Evolutionary conservation across 2,888 invertebrate genomes (phyloP), one percentile per base, ranked within the genome.

Genomic region (Pocota personata): DNA sequence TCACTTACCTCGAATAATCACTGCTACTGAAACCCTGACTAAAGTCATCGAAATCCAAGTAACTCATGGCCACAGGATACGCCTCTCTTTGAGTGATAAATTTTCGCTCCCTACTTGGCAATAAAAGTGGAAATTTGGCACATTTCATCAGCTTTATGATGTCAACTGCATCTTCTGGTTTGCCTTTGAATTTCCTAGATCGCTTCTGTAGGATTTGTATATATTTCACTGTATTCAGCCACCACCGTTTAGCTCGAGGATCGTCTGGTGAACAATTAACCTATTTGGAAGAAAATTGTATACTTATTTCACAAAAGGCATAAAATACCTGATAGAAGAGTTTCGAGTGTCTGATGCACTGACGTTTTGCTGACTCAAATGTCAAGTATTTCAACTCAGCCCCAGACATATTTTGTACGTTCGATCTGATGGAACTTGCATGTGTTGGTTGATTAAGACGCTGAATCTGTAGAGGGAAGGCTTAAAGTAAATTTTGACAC

Each of bases 351-450:
- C 87, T 72, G 2, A 1, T 7, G 21, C 88, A 88, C n/a, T 57
- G 75, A 40, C 87, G 80, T 10, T 67, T 64, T 0, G 60, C 10
- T 7, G 71, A 62, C 7, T 82, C 75, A 19, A 84, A 84, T 32
- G 21, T 2, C 16, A 87, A 19, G 16, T 32, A 60, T 27, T 57
- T 64, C 0, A 19, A 58, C 2, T 87, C 75, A 7, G 83, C 58
- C 1, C 66, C 32, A 2, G 88, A 87, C 10, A 77, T 7, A 35
- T 67, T 80, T 0, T 46, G 55, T 1, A 91, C 82, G 87, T 90
- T 89, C 57, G 91, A 91, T 16, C 92, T 89, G 62, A 90, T 90
- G 19, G 88, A 87, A 75, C 92, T 92, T 52, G 92, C 88, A 75
- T 91, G 90, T 16, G 92, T 92, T 58, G 90, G 89, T 64, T 88